Percentiles rank a stretch among this genome's conserved stretches.
Evolutionary conservation across 2,888 invertebrate species (phyloP).

Genomic region (Drosophila cyrtoloma): DNA sequence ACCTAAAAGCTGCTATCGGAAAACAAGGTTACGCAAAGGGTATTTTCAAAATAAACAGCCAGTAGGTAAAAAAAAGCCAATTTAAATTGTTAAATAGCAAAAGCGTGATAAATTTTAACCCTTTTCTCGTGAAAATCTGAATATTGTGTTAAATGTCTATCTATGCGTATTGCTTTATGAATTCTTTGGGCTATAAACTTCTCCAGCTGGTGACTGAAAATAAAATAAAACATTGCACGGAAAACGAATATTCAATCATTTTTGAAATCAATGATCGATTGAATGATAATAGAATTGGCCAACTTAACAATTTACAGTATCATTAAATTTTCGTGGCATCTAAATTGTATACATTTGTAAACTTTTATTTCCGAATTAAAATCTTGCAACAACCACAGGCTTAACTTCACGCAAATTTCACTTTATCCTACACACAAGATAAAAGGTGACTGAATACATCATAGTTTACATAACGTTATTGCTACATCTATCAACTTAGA

Average conservation of each 20-base stretch:
- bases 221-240: slow-evolving; percentile 41
- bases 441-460: not conserved
- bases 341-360: not conserved
- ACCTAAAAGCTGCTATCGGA: slow-evolving; percentile 75
- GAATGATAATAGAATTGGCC: no score
- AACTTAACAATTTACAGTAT: not conserved
- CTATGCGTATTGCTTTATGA: no score
- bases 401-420: no score
- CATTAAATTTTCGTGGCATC: slow-evolving; percentile 25
- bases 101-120: slow-evolving; percentile 52
- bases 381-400: no score
- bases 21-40: slow-evolving; percentile 68
- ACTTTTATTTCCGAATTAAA: not conserved
- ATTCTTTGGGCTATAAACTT: slow-evolving; percentile 33
- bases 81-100: slow-evolving; percentile 78
- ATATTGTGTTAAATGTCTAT: no score
- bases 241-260: slow-evolving; percentile 69
- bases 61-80: slow-evolving; percentile 69
- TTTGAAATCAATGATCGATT: slow-evolving; percentile 7
- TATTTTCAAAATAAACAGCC: slow-evolving; percentile 76
- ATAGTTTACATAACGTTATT: not conserved
- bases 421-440: no score
- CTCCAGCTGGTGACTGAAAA: slow-evolving; percentile 26
- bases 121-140: slow-evolving; percentile 44
- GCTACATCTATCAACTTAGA: not conserved